phyloP scores from a whole-genome alignment of 2,797 vertebrate genomes.

The Labroides dimidiatus region DNA sequence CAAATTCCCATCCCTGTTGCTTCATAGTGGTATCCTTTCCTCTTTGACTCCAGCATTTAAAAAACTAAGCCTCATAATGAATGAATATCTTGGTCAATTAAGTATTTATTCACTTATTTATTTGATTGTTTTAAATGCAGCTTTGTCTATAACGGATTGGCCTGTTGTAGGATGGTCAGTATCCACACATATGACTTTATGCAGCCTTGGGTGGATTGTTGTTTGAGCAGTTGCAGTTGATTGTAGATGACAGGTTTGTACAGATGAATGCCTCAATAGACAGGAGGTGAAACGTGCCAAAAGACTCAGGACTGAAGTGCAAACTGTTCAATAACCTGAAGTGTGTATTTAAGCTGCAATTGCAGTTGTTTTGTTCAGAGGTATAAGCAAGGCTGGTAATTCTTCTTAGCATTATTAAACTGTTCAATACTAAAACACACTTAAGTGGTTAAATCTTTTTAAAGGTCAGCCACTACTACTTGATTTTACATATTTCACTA shows the following conservation, averaged over 20 bases:
- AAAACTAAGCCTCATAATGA: constrained; percentile 25
- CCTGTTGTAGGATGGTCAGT: constrained; percentile 12
- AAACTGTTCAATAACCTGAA: constrained; percentile 37
- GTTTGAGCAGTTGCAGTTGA: constrained; percentile 1
- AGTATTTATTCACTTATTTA: constrained; percentile 77
- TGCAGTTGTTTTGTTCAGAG: constrained; percentile 27
- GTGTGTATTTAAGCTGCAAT: constrained; percentile 21
- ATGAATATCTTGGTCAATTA: neutral
- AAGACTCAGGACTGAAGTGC: constrained; percentile 65
- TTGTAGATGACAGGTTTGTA: constrained; percentile 18
- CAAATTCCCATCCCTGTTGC: constrained; percentile 18
- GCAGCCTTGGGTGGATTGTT: constrained; percentile 17
- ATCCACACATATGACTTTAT: constrained; percentile 42
- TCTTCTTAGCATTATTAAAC: constrained; percentile 6
- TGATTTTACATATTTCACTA: constrained; percentile 56
- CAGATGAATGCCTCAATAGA: constrained; percentile 36
- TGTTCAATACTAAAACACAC: constrained; percentile 34
- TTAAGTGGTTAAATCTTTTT: constrained; percentile 26
- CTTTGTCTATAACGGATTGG: constrained; percentile 17
- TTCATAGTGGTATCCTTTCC: constrained; percentile 13
- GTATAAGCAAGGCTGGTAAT: constrained; percentile 4
- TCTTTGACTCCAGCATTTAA: constrained; percentile 3
- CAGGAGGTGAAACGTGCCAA: constrained; percentile 47
- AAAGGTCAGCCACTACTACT: constrained; percentile 51
- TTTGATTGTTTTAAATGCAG: constrained; percentile 38